These are phyloP conservation scores for Drosophila kuntzei DNA, from an alignment of 2,888 invertebrate genomes.

Conservation along the genomic window DNA sequence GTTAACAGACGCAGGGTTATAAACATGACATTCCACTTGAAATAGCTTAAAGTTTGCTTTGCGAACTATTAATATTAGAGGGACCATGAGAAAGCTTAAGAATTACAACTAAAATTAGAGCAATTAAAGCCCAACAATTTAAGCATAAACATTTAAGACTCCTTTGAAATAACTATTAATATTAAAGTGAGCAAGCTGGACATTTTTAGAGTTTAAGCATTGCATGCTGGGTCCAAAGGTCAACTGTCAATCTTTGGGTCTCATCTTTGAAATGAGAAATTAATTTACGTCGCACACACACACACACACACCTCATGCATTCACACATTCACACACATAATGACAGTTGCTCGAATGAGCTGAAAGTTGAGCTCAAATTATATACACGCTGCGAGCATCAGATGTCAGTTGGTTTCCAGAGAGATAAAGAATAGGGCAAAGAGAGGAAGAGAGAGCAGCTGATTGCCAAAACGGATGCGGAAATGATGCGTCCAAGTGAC, in stretches of 20 bases:
- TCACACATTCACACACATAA: slow-evolving; percentile 9
- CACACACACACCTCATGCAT: slow-evolving; percentile 3
- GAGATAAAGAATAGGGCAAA: background rate
- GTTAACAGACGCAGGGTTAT: no score
- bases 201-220: background rate
- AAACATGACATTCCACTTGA: background rate
- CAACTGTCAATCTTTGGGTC: slow-evolving; percentile 28
- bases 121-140: no score
- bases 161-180: no score
- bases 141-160: no score
- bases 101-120: no score
- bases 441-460: slow-evolving; percentile 12
- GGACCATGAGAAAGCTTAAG: no score
- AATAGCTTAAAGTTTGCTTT: no score
- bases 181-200: background rate
- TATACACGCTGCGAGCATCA: slow-evolving; percentile 19
- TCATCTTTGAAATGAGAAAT: slow-evolving; percentile 51
- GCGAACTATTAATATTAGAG: no score
- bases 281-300: slow-evolving; percentile 54
- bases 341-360: slow-evolving; percentile 35
- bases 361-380: slow-evolving; percentile 64
- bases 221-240: background rate
- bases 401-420: slow-evolving; percentile 9
- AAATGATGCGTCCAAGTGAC: slow-evolving; percentile 68
- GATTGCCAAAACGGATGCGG: slow-evolving; percentile 76